Conservation (phyloP, 2,888 invertebrate species). For the Melipona beecheii region DNA sequence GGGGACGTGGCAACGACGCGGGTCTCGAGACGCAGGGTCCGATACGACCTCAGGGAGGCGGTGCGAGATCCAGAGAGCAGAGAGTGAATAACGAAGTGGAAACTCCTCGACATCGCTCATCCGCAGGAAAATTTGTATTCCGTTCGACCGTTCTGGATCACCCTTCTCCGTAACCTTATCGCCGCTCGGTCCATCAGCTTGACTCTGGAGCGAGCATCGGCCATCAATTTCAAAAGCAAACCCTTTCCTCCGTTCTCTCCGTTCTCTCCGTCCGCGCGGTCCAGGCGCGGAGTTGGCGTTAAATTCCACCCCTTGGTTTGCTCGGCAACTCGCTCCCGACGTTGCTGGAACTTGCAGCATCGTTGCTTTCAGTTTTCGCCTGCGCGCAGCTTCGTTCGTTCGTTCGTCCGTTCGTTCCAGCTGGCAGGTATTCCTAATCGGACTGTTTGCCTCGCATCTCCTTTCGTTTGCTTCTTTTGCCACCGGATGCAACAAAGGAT, state of each 20-base stretch:
- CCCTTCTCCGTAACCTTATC: constrained; percentile 78
- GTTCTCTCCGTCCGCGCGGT: neutral
- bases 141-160: constrained; percentile 70
- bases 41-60: constrained; percentile 38
- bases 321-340: constrained; percentile 22
- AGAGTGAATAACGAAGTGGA: constrained; percentile 77
- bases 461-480: constrained; percentile 1
- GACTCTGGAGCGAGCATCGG: constrained; percentile 74
- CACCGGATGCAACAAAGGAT: constrained; percentile 11
- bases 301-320: constrained; percentile 29
- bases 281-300: constrained; percentile 18
- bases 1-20: constrained; percentile 37
- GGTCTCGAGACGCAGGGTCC: constrained; percentile 36
- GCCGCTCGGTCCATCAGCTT: constrained; percentile 79
- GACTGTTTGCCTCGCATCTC: constrained; percentile 2
- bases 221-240: constrained; percentile 78
- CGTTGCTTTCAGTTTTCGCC: constrained; percentile 28
- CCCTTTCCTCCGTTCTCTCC: constrained; percentile 47
- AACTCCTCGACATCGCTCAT: constrained; percentile 78
- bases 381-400: neutral
- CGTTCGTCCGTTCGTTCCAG: neutral
- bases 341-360: constrained; percentile 28
- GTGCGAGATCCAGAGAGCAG: constrained; percentile 23
- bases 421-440: constrained; percentile 15
- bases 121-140: constrained; percentile 78